Evolutionary conservation across 2,797 vertebrate species (phyloP), one percentile per base, ranked within the genome.

Genomic region (Arnoldichthys spilopterus): DNA sequence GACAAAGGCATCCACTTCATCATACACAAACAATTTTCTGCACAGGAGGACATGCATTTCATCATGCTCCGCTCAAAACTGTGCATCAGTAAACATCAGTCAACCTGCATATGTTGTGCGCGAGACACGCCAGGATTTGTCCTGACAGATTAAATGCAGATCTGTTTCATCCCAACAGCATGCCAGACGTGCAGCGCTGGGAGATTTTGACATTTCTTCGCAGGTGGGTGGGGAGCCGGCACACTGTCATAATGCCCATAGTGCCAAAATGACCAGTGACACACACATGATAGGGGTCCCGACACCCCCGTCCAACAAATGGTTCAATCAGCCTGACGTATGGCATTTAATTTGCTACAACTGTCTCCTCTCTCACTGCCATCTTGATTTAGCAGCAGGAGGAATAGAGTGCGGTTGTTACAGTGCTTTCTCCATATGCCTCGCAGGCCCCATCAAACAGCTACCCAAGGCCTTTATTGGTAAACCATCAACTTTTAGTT

Each of bases 401-500:
- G 76, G 86, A 89, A 88, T 82, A 86, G 66, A 64, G 80, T 76
- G 70, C 74, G 69, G 82, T 83, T 85, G 86, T 84, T 86, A 80
- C 72, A 86, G 87, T 86, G 81, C 84, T 84, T 86, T 89, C 85
- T 87, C 90, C 91, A 92, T 92, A 92, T 93, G 91, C 89, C 86
- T 87, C 81, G 22, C 87, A 86, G 87, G 86, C 86, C 87, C 87
- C 88, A 89, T 92, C 89, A 93, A 90, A 91, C 76, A 83, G 79
- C 83, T 89, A 90, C 91, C 92, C 91, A 81, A 89, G 89, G 87
- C 90, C 89, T 91, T 93, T 90, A 93, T 91, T 92, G 90, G 90
- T 92, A 92, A 92, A 91, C 90, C 88, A 76, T 90, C 90, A 92
- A 92, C 89, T 92, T 93, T 91, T 88, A 92, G 92, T 90, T 91